Base-by-base conservation (phyloP, 2,888 invertebrate genomes). In the Apocheima hispidaria region DNA sequence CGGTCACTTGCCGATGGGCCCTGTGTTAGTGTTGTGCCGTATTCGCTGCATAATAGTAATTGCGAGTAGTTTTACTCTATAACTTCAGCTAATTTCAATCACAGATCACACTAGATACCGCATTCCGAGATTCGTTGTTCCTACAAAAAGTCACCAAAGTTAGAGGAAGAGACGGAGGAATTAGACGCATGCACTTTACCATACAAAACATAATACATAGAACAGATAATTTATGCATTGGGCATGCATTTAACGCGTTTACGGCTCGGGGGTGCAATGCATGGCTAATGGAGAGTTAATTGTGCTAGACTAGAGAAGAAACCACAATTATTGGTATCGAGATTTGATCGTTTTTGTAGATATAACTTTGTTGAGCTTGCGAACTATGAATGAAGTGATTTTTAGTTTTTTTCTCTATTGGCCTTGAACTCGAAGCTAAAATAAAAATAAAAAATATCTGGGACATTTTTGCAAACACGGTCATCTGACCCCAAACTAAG, bases 161-260 rank as follows among this genome's bases (percentile, higher is more conserved):
- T n/a, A n/a, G n/a, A n/a, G n/a, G n/a, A n/a, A n/a, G n/a, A n/a
- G n/a, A n/a, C n/a, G n/a, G n/a, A n/a, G n/a, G n/a, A n/a, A 35
- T 14, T 14, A 6, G 0, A 30, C 1, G 30, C 26, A 26, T 23
- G 9, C 38, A 21, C 40, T 26, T 14, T 10, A 43, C 21, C 21
- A 43, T 16, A 48, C 30, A 33, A 48, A 33, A 16, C 26, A 28
- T 44, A 20, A 48, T 4, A 53, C 18, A 43, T 49, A 44, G 16
- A 63, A 75, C 78, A 71, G 78, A 78, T 81, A 79, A 77, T 78
- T 62, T 74, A 77, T 76, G 70, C 77, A 69, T 72, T 63, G 73
- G 62, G 55, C 60, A 38, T 46, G 61, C 68, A 66, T 65, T 77
- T 72, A 75, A 72, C 71, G 48, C 63, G 61, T 67, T 73, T 68